Conservation (phyloP, 2,113 vertebrate genomes). For the Bujurquina vittata region DNA sequence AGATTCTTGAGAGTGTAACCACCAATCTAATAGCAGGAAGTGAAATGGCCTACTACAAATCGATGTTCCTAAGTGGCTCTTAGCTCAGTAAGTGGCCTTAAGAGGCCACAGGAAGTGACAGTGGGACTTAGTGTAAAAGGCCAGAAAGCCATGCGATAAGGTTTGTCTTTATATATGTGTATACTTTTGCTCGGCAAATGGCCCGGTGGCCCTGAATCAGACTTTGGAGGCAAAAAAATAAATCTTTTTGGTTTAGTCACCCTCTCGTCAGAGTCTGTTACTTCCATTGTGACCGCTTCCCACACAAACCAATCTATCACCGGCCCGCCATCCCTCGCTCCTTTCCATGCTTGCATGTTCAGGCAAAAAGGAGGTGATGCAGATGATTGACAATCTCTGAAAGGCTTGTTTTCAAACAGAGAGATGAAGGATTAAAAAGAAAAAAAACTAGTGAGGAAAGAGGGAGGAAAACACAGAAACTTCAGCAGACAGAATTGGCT, state of each 20-base stretch:
- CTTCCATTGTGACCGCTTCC: constrained; percentile 31
- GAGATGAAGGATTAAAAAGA: neutral
- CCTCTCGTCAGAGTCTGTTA: constrained; percentile 16
- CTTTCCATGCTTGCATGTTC: constrained; percentile 30
- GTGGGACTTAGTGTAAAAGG: neutral
- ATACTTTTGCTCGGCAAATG: constrained; percentile 1
- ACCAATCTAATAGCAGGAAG: constrained; percentile 6
- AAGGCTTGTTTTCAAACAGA: constrained; percentile 33
- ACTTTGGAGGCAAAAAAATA: constrained; percentile 11
- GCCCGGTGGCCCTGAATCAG: neutral
- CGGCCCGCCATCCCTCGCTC: constrained; percentile 21
- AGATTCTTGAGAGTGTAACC: neutral
- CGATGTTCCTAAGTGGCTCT: neutral
- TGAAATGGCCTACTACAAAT: constrained; percentile 9
- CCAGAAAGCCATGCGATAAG: neutral
- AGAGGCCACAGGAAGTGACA: constrained; percentile 5
- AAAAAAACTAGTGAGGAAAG: neutral
- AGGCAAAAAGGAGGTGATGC: constrained; percentile 46
- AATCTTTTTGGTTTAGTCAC: constrained; percentile 2
- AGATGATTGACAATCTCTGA: constrained; percentile 52
- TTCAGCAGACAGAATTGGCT: constrained; percentile 16
- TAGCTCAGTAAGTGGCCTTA: constrained; percentile 1
- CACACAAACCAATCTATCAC: constrained; percentile 49
- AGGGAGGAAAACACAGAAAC: constrained; percentile 26
- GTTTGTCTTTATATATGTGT: neutral